Evolutionary conservation across 2,888 invertebrate genomes (phyloP).

Genomic region (Colletes collaris): DNA sequence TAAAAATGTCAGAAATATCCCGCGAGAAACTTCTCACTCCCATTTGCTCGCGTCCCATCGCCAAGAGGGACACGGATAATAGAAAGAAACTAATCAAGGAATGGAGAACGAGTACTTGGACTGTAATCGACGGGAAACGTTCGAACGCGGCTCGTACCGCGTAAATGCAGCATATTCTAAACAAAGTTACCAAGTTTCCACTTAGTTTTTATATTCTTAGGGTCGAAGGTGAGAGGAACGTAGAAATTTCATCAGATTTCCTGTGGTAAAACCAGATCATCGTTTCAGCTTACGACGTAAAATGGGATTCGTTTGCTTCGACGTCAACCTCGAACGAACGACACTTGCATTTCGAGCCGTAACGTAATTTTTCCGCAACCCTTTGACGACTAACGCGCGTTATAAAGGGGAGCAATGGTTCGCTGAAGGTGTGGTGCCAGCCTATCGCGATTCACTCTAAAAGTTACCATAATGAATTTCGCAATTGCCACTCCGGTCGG

Average conservation of each 20-base stretch:
- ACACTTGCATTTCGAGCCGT: constrained; percentile 10
- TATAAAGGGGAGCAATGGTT: not conserved
- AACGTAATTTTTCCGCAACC: constrained; percentile 28
- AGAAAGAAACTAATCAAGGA: constrained; percentile 37
- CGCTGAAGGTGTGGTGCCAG: not conserved
- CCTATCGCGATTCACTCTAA: not conserved
- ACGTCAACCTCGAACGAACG: not conserved
- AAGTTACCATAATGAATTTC: not conserved
- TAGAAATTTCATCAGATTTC: too few relatives aligned
- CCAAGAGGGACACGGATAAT: constrained; percentile 28
- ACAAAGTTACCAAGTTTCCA: constrained; percentile 2
- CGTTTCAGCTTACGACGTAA: not conserved
- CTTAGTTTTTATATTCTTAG: not conserved
- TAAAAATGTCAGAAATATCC: not conserved
- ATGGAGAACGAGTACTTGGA: constrained; percentile 20
- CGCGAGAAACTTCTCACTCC: constrained; percentile 9
- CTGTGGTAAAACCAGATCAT: not conserved
- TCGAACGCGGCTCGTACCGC: not conserved
- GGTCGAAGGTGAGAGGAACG: too few relatives aligned
- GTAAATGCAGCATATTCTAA: not conserved
- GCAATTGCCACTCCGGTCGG: too few relatives aligned
- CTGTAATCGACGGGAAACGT: constrained; percentile 15
- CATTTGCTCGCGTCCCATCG: constrained; percentile 7
- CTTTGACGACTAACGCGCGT: constrained; percentile 20
- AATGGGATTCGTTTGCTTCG: not conserved